These are phyloP conservation scores for Cheirogaleus major DNA, from an alignment of 2,797 vertebrate species.

Conservation along the genomic window DNA sequence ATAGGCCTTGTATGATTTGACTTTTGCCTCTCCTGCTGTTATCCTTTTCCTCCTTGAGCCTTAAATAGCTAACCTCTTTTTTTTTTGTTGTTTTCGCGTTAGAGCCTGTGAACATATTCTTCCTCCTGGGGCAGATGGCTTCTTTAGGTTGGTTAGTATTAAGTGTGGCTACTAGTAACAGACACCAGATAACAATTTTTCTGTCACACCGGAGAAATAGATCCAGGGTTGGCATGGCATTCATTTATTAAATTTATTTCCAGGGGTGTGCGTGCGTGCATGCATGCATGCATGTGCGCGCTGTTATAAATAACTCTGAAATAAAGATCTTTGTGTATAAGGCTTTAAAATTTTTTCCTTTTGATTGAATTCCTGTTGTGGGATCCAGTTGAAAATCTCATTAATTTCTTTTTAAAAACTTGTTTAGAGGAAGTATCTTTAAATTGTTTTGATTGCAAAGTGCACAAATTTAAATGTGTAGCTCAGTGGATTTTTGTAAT, in stretches of 20 bases:
- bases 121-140: neutral
- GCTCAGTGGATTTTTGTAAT: neutral
- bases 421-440: slow-evolving; percentile 14
- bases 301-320: neutral
- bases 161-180: neutral
- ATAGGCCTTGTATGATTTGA: neutral
- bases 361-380: slow-evolving; percentile 14
- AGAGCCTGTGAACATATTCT: neutral
- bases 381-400: neutral
- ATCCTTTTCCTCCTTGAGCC: neutral
- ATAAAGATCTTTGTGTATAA: slow-evolving; percentile 36
- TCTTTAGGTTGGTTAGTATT: slow-evolving; percentile 32
- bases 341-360: neutral
- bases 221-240: neutral
- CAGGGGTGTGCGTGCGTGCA: neutral
- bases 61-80: neutral
- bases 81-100: neutral
- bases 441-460: neutral
- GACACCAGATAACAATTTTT: slow-evolving; percentile 9
- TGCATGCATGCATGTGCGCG: neutral
- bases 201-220: neutral
- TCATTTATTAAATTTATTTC: slow-evolving; percentile 40
- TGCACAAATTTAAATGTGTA: neutral
- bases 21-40: slow-evolving; percentile 14
- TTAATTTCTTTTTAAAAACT: neutral